Evolutionary conservation across 2,797 vertebrate genomes (phyloP).

Genomic region (Caiman crocodilus): DNA sequence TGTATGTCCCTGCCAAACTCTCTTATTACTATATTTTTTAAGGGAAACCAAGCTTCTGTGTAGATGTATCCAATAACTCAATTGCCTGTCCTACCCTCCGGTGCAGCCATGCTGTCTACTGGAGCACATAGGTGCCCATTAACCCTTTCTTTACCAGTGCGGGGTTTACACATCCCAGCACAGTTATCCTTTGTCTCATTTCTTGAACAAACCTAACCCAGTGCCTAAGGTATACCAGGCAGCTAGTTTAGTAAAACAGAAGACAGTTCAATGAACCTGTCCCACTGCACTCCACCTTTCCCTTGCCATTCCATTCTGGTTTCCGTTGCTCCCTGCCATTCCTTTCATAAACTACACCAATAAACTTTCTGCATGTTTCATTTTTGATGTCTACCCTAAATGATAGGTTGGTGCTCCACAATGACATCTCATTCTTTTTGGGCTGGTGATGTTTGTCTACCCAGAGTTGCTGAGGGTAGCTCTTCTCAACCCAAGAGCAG

Average conservation of each 20-base stretch:
- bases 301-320: rapidly evolving
- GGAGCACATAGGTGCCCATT: neutral
- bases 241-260: neutral
- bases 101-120: neutral
- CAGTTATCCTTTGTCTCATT: neutral
- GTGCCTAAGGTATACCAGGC: neutral
- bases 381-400: neutral
- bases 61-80: neutral
- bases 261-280: neutral
- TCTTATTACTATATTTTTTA: too few relatives aligned
- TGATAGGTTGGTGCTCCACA: neutral
- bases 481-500: neutral
- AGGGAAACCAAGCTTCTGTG: too few relatives aligned
- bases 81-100: neutral
- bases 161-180: neutral
- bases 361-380: neutral
- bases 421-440: neutral
- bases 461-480: neutral
- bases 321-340: neutral
- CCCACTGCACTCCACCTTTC: rapidly evolving
- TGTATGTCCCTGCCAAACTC: too few relatives aligned
- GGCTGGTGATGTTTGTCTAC: neutral
- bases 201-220: neutral
- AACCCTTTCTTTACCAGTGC: neutral
- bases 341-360: rapidly evolving